phyloP scores from a whole-genome alignment of 1,140 invertebrate genomes.

The Diplogasteroides magnus region DNA sequence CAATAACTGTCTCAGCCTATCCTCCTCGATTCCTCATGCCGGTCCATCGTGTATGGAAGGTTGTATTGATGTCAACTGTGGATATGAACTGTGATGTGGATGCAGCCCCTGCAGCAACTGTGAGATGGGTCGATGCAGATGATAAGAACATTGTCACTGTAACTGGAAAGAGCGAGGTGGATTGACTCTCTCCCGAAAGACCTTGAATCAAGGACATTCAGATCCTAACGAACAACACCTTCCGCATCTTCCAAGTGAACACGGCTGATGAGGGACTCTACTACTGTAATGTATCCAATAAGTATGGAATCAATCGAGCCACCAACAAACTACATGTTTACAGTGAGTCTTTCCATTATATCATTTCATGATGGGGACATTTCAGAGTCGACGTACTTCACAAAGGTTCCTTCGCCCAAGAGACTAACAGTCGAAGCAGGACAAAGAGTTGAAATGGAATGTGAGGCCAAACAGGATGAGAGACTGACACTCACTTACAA shows the following conservation, averaged over 20 bases:
- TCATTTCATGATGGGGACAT: neutral
- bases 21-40: conserved; percentile 46
- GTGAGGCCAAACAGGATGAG: conserved; percentile 79
- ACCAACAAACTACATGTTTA: conserved; percentile 75
- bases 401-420: conserved; percentile 63
- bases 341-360: conserved; percentile 62
- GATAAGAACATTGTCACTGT: conserved; percentile 42
- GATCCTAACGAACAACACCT: conserved; percentile 71
- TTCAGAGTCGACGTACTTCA: conserved; percentile 49
- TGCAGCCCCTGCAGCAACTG: conserved; percentile 83
- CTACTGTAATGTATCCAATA: conserved; percentile 84
- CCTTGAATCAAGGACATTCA: conserved; percentile 43
- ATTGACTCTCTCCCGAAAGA: conserved; percentile 7
- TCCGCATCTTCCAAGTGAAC: conserved; percentile 75
- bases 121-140: conserved; percentile 76
- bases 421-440: conserved; percentile 83
- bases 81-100: conserved; percentile 84
- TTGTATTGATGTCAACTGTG: conserved; percentile 59
- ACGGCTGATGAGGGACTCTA: conserved; percentile 81
- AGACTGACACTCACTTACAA: conserved; percentile 73
- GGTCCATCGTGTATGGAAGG: conserved; percentile 47
- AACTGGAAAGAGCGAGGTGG: conserved; percentile 46
- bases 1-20: conserved; percentile 29
- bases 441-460: conserved; percentile 82
- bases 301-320: conserved; percentile 74